Base-by-base conservation (phyloP, 1,140 invertebrate genomes). In the Wiebesia pumilae region DNA sequence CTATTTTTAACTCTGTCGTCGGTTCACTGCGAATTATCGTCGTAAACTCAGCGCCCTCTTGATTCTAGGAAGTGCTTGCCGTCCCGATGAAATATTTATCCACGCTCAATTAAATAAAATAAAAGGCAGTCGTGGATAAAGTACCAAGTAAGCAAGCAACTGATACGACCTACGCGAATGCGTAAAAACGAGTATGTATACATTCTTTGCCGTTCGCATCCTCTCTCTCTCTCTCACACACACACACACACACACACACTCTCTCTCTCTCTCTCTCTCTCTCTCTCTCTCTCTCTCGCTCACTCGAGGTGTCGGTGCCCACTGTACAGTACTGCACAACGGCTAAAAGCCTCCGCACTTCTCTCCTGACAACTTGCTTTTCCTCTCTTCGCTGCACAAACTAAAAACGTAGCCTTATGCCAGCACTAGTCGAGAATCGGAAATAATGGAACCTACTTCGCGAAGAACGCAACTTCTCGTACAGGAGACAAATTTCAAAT, bases 381-480 rank as follows among this genome's bases (percentile, higher is more conserved):
- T 54, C 47, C 58, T 79, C 47, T 79, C n/a, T 35, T n/a, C 1
- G 38, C 71, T 75, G 38, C 38, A n/a, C 38, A 43, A 75, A 75
- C 38, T 43, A 75, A 75, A 75, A 75, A 75, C 38, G 24, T 38
- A n/a, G 0, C n/a, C 38, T 43, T 43, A 75, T 43, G n/a, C 38
- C 40, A n/a, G 1, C 6, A 43, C 38, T 75, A 19, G 38, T 14
- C 38, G 38, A 75, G 38, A 75, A 40, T 75, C n/a, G 71, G 24
- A 75, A 75, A 75, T 43, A 73, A 73, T 75, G 43, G 71, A 75
- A 40, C 21, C 3, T 43, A 75, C 38, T 75, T n/a, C 24, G n/a
- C 14, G 14, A 75, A 40, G 38, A 75, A n/a, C 38, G 10, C 40
- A 75, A 21, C 38, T 43, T 43, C 38, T 75, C 21, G 3, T n/a